phyloP scores from a whole-genome alignment of 2,797 vertebrate species.

The Hippopotamyrus pictus region DNA sequence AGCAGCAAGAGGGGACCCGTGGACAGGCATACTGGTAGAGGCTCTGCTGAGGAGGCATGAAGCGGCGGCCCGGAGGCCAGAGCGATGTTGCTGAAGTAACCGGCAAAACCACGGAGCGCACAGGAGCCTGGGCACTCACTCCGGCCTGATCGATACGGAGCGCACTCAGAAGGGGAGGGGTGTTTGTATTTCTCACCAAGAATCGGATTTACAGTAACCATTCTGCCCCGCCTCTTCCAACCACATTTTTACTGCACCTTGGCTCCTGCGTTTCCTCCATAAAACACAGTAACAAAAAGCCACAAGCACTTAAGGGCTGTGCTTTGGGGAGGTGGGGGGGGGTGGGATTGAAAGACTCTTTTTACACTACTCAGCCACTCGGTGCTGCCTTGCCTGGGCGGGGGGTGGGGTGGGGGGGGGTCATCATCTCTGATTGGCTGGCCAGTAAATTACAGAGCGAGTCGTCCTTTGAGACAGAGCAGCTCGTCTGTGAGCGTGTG shows the following conservation, averaged over 20 bases:
- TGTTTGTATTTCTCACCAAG: slow-evolving; percentile 25
- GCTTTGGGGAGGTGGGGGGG: slow-evolving; percentile 45
- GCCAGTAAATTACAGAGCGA: slow-evolving; percentile 70
- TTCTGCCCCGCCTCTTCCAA: slow-evolving; percentile 36
- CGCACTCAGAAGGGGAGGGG: not conserved
- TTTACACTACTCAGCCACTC: slow-evolving; percentile 15
- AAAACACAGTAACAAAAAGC: slow-evolving; percentile 77
- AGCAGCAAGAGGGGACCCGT: not conserved
- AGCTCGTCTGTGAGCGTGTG: slow-evolving; percentile 29
- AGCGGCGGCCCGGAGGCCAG: not conserved
- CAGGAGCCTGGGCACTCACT: not conserved
- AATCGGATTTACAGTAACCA: slow-evolving; percentile 25
- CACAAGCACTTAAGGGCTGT: slow-evolving; percentile 76
- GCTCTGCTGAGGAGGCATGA: not conserved
- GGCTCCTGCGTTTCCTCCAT: slow-evolving; percentile 65
- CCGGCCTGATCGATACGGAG: slow-evolving; percentile 12
- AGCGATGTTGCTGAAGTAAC: not conserved
- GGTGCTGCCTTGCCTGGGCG: not conserved
- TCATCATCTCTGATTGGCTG: slow-evolving; percentile 66
- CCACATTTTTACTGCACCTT: slow-evolving; percentile 66
- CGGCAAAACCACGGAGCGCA: not conserved
- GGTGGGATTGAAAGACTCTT: slow-evolving; percentile 59
- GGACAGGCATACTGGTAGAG: not conserved
- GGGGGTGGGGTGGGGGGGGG: slow-evolving; percentile 42
- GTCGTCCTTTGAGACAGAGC: slow-evolving; percentile 54